phyloP scores from a whole-genome alignment of 2,113 vertebrate genomes.

The Toxotes chatareus region DNA sequence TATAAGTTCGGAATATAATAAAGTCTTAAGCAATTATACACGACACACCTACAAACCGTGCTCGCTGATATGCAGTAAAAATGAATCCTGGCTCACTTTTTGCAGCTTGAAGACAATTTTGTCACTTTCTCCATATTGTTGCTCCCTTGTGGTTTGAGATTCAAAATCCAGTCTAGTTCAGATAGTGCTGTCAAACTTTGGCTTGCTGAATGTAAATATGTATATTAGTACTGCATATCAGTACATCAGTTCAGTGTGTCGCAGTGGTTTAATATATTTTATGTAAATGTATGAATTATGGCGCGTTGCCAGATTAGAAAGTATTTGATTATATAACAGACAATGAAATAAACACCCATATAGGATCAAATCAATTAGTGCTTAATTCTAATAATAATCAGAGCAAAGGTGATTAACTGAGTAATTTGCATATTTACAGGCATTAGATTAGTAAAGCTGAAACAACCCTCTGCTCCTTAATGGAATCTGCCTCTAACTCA shows the following conservation, averaged over 20 bases:
- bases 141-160: neutral
- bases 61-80: neutral
- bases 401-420: constrained; percentile 38
- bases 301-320: neutral
- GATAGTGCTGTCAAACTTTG: neutral
- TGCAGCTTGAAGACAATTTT: neutral
- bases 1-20: neutral
- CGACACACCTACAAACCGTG: neutral
- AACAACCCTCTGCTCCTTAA: constrained; percentile 26
- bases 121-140: neutral
- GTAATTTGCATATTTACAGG: constrained; percentile 45
- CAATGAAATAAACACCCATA: constrained; percentile 19
- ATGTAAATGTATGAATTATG: neutral
- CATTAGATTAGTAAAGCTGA: constrained; percentile 20
- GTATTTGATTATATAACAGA: constrained; percentile 1
- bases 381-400: neutral
- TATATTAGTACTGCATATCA: neutral
- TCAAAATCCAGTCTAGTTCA: neutral
- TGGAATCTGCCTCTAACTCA: constrained; percentile 1
- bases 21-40: neutral
- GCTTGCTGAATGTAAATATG: neutral
- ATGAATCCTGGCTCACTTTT: neutral
- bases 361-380: constrained; percentile 30
- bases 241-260: neutral
- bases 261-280: no score